Conservation (phyloP, 2,797 vertebrate species). For the Coilia nasus region DNA sequence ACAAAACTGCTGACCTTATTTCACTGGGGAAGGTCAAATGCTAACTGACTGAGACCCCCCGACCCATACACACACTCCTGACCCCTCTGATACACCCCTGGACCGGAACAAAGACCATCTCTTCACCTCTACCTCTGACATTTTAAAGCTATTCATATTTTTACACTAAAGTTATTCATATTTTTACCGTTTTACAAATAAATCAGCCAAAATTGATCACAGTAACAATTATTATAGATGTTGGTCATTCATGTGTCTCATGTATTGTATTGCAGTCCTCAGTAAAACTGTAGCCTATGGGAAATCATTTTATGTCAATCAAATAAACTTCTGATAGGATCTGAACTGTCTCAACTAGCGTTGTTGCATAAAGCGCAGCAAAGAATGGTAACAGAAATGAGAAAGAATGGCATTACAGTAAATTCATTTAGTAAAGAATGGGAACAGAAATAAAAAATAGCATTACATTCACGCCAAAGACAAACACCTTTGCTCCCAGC, state of each 20-base stretch:
- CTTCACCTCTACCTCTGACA: slow-evolving; percentile 16
- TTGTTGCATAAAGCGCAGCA: background rate
- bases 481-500: background rate
- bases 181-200: background rate
- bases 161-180: background rate
- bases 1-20: background rate
- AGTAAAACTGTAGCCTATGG: background rate
- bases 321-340: slow-evolving; percentile 13
- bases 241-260: background rate
- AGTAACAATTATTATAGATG: slow-evolving; percentile 6
- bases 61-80: background rate
- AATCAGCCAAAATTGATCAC: background rate
- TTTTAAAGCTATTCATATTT: slow-evolving; percentile 1
- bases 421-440: too few species aligned
- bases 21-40: background rate
- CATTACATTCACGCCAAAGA: background rate
- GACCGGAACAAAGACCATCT: background rate
- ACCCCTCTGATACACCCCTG: background rate
- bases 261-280: background rate
- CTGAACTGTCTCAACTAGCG: background rate
- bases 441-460: too few species aligned
- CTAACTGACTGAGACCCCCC: background rate
- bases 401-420: too few species aligned
- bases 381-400: background rate
- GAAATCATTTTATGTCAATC: slow-evolving; percentile 10